These are phyloP conservation scores for Vipera latastei DNA, from an alignment of 2,797 vertebrate species.

Conservation along the genomic window DNA sequence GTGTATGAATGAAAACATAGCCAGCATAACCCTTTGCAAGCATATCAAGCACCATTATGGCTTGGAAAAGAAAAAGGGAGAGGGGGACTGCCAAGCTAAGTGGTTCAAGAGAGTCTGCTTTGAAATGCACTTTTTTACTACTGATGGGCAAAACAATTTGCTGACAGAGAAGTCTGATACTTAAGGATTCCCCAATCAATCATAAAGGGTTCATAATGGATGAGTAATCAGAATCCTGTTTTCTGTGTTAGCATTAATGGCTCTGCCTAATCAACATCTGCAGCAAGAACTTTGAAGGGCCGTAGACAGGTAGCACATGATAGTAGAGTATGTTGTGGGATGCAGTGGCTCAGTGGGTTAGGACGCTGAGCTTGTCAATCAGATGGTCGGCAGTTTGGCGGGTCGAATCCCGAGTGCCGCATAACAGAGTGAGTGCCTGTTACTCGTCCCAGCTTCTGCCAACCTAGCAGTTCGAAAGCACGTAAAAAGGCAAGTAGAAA, in stretches of 20 bases:
- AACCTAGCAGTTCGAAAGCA: too few species aligned
- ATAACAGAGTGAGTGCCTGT: too few species aligned
- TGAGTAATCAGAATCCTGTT: conserved; percentile 34
- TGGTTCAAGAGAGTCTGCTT: conserved; percentile 19
- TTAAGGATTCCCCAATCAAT: conserved; percentile 27
- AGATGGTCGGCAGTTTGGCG: too few species aligned
- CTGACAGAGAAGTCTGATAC: conserved; percentile 22
- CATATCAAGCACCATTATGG: conserved; percentile 27
- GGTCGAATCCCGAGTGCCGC: too few species aligned
- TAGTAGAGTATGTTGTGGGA: too few species aligned
- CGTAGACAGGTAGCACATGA: neutral
- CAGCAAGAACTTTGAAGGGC: neutral
- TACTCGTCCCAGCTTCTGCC: too few species aligned
- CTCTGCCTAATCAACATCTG: conserved; percentile 17
- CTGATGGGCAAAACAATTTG: conserved; percentile 32
- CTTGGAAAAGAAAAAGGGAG: neutral
- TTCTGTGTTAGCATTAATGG: conserved; percentile 29
- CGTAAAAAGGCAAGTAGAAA: too few species aligned
- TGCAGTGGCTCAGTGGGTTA: too few species aligned
- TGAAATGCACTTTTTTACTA: conserved; percentile 28
- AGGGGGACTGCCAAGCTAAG: conserved; percentile 14
- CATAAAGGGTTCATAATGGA: conserved; percentile 31
- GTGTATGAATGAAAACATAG: conserved; percentile 22
- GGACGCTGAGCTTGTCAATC: too few species aligned
- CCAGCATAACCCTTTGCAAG: conserved; percentile 15